Evolutionary conservation across 1,140 invertebrate species (phyloP), one percentile per base, ranked within the genome.

Genomic region (Dinothrombium tinctorium): DNA sequence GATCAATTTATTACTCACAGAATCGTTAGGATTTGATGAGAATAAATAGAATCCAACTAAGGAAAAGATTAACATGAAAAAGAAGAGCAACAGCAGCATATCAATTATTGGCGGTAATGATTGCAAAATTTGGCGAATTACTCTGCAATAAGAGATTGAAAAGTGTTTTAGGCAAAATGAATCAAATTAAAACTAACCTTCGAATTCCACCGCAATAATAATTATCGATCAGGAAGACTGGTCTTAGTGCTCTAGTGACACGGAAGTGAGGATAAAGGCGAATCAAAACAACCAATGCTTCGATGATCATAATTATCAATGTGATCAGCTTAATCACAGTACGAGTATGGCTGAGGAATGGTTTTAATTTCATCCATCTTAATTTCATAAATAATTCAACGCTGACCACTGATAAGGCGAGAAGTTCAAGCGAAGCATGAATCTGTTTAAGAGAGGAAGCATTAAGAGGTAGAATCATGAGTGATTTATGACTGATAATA

Each of bases 211-310:
- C 72, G 47, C 76, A 76, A 48, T 81, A 80, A 50, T 77, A 67
- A 20, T 79, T 83, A 56, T 87, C 80, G 15, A 87, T 71, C 24
- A 89, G 56, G 61, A 87, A 87, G 46, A 89, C 75, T 17, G 83
- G 82, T n/a, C 83, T 62, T 7, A 89, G 56, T 3, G 81, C 77
- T 48, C 83, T 60, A 1, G 81, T 84, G 15, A 84, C 76, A 6
- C 83, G 65, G 54, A 86, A 79, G 59, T 89, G 82, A 4, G 73
- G 78, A 0, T 73, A 73, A 56, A 83, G 79, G 33, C 81, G 63
- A 40, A 75, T 68, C 15, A 87, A 56, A 17, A 87, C 76, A 15
- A 74, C 70, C 25, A 83, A 63, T 1, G 78, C 75, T 59, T 89
- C 82, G 22, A 77, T 51, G 40, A 82, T 66, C 81, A 89, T 86